phyloP scores from a whole-genome alignment of 2,797 vertebrate genomes.

The Coendou prehensilis region DNA sequence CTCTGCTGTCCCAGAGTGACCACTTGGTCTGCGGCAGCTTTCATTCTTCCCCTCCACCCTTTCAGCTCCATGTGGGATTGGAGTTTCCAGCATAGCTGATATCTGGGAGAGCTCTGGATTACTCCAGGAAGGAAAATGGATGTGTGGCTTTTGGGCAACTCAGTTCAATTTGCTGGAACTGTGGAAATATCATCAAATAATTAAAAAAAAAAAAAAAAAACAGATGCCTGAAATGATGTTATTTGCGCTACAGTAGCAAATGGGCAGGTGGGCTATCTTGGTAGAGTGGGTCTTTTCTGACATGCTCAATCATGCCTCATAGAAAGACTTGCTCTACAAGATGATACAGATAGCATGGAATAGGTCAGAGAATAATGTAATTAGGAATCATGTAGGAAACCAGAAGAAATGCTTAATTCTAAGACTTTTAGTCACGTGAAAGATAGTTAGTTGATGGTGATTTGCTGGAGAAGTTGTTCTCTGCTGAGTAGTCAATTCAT shows the following conservation, averaged over 20 bases:
- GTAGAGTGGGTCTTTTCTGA: neutral
- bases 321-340: neutral
- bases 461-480: neutral
- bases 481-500: neutral
- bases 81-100: neutral
- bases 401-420: conserved; percentile 8
- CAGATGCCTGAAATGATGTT: neutral
- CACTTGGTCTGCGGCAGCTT: neutral
- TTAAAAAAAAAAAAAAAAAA: neutral
- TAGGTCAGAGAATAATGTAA: neutral
- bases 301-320: rapidly evolving
- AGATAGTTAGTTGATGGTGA: neutral
- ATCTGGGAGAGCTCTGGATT: neutral
- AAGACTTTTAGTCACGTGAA: neutral
- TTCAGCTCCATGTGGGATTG: neutral
- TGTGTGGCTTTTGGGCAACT: neutral
- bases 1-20: conserved; percentile 36
- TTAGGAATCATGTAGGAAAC: neutral
- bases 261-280: neutral
- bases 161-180: conserved; percentile 6
- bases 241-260: neutral
- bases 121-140: neutral
- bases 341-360: neutral
- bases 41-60: neutral
- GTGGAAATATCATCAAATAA: neutral